Evolutionary conservation across 1,140 invertebrate species (phyloP).

Genomic region (Pentalonia nigronervosa): DNA sequence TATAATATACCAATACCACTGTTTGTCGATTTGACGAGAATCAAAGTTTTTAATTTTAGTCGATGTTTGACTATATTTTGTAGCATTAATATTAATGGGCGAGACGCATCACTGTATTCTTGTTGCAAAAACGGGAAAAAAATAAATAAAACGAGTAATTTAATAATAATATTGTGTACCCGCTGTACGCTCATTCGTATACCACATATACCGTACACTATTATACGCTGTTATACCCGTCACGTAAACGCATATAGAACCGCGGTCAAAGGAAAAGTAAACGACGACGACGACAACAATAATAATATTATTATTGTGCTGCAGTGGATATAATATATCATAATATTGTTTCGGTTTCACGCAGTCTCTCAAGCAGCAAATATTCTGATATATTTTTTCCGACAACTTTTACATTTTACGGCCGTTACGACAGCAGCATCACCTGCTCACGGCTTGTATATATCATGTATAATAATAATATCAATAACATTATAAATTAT

Average conservation of each 20-base stretch:
- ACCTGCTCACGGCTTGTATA: not conserved
- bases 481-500: not conserved
- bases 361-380: not conserved
- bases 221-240: not conserved
- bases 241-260: not conserved
- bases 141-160: not conserved
- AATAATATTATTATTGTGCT: not conserved
- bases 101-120: too few species aligned
- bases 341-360: slow-evolving; percentile 10
- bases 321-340: not conserved
- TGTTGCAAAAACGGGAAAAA: not conserved
- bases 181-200: too few species aligned
- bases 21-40: not conserved
- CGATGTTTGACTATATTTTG: too few species aligned
- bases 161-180: not conserved
- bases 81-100: too few species aligned
- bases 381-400: not conserved
- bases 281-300: not conserved
- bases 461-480: not conserved
- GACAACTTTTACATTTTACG: not conserved
- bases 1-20: not conserved
- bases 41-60: not conserved
- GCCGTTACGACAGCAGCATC: not conserved
- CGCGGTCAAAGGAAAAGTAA: not conserved
- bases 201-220: not conserved